Base-by-base conservation (phyloP, 2,797 vertebrate genomes). In the Semotilus atromaculatus region DNA sequence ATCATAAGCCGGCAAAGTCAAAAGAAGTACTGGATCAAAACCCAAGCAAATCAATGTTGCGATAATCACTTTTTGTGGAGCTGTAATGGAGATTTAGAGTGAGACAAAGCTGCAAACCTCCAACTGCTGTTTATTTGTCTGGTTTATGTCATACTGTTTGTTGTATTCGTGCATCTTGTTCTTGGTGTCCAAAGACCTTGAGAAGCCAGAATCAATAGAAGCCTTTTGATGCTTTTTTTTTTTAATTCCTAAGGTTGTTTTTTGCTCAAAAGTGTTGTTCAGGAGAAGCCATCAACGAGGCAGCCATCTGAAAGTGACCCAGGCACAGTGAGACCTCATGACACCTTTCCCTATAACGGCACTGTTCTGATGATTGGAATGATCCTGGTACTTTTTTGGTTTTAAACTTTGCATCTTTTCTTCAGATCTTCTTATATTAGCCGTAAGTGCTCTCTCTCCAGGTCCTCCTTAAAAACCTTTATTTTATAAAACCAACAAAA, bases 231-330 rank as follows among this genome's bases (percentile, higher is more conserved):
- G 87, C 88, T 90, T 90, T 10, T 87, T 90, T 10, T 87, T 43
- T 90, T 89, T 48, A 36, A 93, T 95, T 93, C 91, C 86, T 62
- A 75, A 67, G 60, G 62, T 71, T 88, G 91, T 93, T 82, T 82
- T 85, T 85, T 89, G 84, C 89, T 90, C 88, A 89, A 77, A 89
- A 78, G 91, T 86, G 91, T 91, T 90, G 26, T 91, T 95, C 92
- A 92, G 90, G 94, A 96, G 94, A 93, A 96, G 94, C 95, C 96
- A 96, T 97, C 95, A 91, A 97, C 94, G 29, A 72, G 94, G 94
- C 94, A 94, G 93, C 94, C 94, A 93, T 93, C 91, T 92, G 88
- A 91, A 91, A 94, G 90, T 90, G 92, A 85, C 88, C 87, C 55
- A 38, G 55, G 84, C 78, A 83, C 76, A 51, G 31, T 62, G 40